Evolutionary conservation across 2,888 invertebrate species (phyloP).

Genomic region (Nymphalis polychloros): DNA sequence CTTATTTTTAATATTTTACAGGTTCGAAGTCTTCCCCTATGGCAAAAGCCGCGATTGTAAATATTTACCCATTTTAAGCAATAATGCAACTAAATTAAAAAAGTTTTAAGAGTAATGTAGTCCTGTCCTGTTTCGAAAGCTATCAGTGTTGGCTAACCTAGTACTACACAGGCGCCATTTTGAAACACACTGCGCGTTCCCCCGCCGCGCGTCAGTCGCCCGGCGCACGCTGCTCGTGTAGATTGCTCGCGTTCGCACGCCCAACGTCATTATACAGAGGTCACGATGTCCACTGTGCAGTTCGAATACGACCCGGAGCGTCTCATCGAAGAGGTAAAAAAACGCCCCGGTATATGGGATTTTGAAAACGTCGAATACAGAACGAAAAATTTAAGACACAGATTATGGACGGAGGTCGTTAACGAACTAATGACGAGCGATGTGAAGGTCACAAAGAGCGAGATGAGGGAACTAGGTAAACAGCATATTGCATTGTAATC

Average conservation of each 20-base stretch:
- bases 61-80: no score
- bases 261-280: conserved; percentile 19
- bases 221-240: conserved; percentile 63
- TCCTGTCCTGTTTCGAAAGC: conserved; percentile 9
- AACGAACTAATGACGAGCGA: conserved; percentile 62
- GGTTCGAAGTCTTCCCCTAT: no score
- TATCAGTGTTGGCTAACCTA: conserved; percentile 51
- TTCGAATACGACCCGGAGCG: conserved; percentile 75
- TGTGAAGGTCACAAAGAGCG: conserved; percentile 66
- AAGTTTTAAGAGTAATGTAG: neutral
- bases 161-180: conserved; percentile 57
- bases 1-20: no score
- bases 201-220: conserved; percentile 71
- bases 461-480: conserved; percentile 72
- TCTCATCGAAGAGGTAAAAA: conserved; percentile 68
- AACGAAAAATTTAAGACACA: conserved; percentile 56
- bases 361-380: conserved; percentile 63
- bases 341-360: conserved; percentile 74
- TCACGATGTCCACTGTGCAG: conserved; percentile 53
- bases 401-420: conserved; percentile 69
- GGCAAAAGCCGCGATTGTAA: no score
- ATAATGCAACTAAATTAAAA: no score
- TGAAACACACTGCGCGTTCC: conserved; percentile 67
- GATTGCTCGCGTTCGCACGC: conserved; percentile 46
- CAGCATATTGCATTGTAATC: conserved; percentile 9